These are phyloP conservation scores for Synodontis membranacea DNA, from an alignment of 2,113 vertebrate genomes.

Conservation along the genomic window DNA sequence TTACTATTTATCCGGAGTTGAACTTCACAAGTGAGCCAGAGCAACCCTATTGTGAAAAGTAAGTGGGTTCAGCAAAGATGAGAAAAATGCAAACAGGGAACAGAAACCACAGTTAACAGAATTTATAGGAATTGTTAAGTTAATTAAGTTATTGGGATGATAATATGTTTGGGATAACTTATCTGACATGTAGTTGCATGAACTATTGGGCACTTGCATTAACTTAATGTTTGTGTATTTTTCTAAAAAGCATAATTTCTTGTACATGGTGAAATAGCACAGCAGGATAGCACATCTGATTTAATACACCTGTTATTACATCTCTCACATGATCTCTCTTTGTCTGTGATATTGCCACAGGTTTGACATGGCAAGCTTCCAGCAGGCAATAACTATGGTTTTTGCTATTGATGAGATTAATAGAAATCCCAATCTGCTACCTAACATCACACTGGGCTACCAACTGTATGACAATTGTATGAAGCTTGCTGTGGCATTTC, in stretches of 20 bases:
- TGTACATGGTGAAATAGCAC: background rate
- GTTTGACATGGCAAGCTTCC: conserved; percentile 62
- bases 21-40: conserved; percentile 61
- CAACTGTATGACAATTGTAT: conserved; percentile 67
- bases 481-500: conserved; percentile 58
- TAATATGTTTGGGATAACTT: background rate
- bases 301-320: background rate
- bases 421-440: conserved; percentile 59
- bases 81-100: background rate
- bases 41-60: conserved; percentile 60
- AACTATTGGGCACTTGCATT: background rate
- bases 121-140: background rate
- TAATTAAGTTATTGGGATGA: background rate
- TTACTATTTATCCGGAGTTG: conserved; percentile 53
- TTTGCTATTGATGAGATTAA: conserved; percentile 71
- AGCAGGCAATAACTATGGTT: conserved; percentile 64
- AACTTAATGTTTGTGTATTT: background rate
- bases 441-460: conserved; percentile 67
- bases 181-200: too few species aligned
- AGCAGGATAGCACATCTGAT: background rate
- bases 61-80: conserved; percentile 39
- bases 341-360: conserved; percentile 40
- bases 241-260: background rate
- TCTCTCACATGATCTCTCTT: background rate
- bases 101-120: background rate